These are phyloP conservation scores for Pelusios castaneus DNA, from an alignment of 2,113 vertebrate species.

Conservation along the genomic window DNA sequence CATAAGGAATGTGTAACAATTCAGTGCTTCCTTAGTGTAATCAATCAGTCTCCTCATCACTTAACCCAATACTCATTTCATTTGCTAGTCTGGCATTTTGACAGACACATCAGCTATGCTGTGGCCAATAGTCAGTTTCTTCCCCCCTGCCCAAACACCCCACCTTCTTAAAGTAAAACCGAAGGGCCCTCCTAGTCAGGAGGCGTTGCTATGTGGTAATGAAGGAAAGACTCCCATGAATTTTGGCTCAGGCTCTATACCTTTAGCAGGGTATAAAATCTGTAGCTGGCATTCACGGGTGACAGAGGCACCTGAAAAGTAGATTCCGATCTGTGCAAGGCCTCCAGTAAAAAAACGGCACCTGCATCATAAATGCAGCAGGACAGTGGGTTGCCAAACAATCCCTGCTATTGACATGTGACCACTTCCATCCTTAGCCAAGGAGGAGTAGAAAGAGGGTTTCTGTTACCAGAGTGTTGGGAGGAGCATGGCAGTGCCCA, in stretches of 20 bases:
- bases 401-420: not conserved
- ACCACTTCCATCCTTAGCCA: not conserved
- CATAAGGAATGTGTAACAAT: fast-evolving
- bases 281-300: not conserved
- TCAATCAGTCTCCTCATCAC: not conserved
- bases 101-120: not conserved
- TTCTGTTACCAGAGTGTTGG: not conserved
- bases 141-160: not conserved
- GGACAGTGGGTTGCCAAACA: not conserved
- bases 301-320: not conserved
- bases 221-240: not conserved
- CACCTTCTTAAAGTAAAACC: not conserved
- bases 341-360: not conserved
- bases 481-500: not conserved
- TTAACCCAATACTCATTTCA: not conserved
- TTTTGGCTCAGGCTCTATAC: not conserved
- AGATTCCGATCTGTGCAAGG: not conserved
- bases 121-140: not conserved
- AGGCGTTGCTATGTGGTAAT: not conserved
- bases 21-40: not conserved
- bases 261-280: not conserved
- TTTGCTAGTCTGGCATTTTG: not conserved
- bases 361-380: not conserved
- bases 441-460: too few relatives aligned
- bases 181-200: not conserved